phyloP scores from a whole-genome alignment of 2,113 vertebrate species.

The Laterallus jamaicensis region DNA sequence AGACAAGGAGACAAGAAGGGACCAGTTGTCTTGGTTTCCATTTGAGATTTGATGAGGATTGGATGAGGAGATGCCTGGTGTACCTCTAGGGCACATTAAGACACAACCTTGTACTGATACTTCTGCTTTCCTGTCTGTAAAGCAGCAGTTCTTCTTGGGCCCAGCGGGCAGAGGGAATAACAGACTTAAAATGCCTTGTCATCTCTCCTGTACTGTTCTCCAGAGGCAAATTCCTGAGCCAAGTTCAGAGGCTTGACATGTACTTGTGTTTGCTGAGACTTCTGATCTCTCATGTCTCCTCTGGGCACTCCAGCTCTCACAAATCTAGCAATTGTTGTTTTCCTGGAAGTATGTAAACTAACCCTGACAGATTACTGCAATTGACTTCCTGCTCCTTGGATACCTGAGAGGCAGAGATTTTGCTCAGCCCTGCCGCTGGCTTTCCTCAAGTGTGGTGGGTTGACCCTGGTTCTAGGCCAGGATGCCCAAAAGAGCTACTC shows the following conservation, averaged over 20 bases:
- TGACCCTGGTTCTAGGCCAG: too few species aligned
- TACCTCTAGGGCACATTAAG: not conserved
- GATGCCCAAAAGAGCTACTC: too few species aligned
- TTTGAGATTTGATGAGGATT: not conserved
- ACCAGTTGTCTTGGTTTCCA: not conserved
- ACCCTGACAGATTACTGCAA: not conserved
- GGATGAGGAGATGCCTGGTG: not conserved
- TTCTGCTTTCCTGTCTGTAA: not conserved
- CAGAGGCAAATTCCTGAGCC: not conserved
- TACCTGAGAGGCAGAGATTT: not conserved
- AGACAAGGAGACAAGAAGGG: not conserved
- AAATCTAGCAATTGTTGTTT: not conserved
- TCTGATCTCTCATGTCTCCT: rapidly evolving
- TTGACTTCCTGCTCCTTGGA: not conserved
- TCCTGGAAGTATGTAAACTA: not conserved
- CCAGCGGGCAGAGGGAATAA: not conserved
- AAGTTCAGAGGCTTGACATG: not conserved
- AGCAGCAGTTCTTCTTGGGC: not conserved
- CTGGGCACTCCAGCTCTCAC: not conserved
- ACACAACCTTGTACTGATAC: not conserved
- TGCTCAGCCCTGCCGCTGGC: not conserved
- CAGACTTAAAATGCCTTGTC: not conserved
- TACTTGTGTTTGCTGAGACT: not conserved
- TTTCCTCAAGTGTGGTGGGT: not conserved
- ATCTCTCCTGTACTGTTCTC: not conserved